phyloP scores from a whole-genome alignment of 2,113 vertebrate species.

The Apaloderma vittatum region DNA sequence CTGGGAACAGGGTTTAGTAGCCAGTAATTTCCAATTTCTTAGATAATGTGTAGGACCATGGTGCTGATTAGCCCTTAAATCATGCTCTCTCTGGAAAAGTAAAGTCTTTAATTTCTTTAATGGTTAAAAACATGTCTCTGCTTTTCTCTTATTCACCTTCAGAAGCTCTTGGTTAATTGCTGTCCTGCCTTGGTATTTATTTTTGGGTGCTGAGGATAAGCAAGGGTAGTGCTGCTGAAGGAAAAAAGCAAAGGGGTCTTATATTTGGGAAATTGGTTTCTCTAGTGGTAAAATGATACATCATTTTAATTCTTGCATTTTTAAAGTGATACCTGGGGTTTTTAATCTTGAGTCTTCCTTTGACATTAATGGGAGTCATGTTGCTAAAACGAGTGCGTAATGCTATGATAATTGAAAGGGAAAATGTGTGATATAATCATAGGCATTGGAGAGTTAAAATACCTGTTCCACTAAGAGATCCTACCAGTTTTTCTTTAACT shows the following conservation, averaged over 20 bases:
- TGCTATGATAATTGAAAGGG: conserved; percentile 48
- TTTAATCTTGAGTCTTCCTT: conserved; percentile 70
- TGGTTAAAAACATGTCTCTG: conserved; percentile 27
- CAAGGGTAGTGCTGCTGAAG: not conserved
- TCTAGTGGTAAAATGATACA: conserved; percentile 33
- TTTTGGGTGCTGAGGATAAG: not conserved
- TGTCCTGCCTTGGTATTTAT: not conserved
- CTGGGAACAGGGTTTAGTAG: conserved; percentile 66
- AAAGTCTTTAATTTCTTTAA: conserved; percentile 79
- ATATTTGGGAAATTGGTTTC: conserved; percentile 12
- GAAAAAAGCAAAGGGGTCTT: not conserved
- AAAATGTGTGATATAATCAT: not conserved
- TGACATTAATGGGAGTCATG: conserved; percentile 64
- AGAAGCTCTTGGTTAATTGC: conserved; percentile 35
- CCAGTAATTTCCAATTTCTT: conserved; percentile 79
- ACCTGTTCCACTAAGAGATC: not conserved
- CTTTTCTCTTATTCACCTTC: conserved; percentile 70
- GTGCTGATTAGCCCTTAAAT: conserved; percentile 78
- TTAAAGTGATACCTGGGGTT: conserved; percentile 56
- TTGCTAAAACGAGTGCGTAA: conserved; percentile 30
- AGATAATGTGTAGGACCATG: conserved; percentile 73
- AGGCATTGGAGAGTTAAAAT: not conserved
- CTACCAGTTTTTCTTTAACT: not conserved
- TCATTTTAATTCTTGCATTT: conserved; percentile 62
- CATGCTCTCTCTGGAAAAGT: conserved; percentile 64